Base-by-base conservation (phyloP, 2,113 vertebrate genomes). In the Shinisaurus crocodilurus region DNA sequence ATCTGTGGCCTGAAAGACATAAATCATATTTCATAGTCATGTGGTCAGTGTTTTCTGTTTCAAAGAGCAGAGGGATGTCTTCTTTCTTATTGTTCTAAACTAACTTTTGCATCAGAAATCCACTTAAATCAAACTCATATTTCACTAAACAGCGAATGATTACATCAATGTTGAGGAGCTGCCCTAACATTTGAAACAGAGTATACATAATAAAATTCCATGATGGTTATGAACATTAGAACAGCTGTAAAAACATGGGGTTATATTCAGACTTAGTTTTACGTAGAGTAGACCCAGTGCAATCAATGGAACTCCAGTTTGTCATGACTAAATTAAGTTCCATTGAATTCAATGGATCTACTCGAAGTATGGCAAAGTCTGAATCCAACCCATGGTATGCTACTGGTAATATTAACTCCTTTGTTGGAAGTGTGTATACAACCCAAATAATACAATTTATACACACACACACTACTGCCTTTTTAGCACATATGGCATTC, bases 1-100 rank as follows among this genome's bases (percentile, higher is more conserved):
- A 72, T 99, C 99, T 0, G 97, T 65, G 23, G 97, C 91, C 99
- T 99, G 94, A 8, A 92, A 94, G 37, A 75, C 18, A 76, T 4
- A 50, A 91, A 83, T 43, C 72, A 65, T 63, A 69, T 45, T 20
- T 84, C 0, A 65, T 10, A 15, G 34, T 91, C 82, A 32, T 43
- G 60, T 2, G 48, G 54, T 48, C 57, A 77, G 50, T 87, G 87
- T 9, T 37, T 34, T 37, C 40, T 50, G 27, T 74, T 25, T 74
- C 81, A 88, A 37, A 88, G 75, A 85, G 1, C 0, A 1, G 29
- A 45, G 70, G 85, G 84, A 18, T n/a, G 80, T 74, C 65, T 2
- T 72, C 32, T 43, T 3, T 77, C 10, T 93, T 25, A 74, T 70
- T 34, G 72, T 81, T 50, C 60, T 1, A 72, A 91, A 89, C 40